These are phyloP conservation scores for Charina bottae DNA, from an alignment of 2,113 vertebrate genomes.

Conservation along the genomic window DNA sequence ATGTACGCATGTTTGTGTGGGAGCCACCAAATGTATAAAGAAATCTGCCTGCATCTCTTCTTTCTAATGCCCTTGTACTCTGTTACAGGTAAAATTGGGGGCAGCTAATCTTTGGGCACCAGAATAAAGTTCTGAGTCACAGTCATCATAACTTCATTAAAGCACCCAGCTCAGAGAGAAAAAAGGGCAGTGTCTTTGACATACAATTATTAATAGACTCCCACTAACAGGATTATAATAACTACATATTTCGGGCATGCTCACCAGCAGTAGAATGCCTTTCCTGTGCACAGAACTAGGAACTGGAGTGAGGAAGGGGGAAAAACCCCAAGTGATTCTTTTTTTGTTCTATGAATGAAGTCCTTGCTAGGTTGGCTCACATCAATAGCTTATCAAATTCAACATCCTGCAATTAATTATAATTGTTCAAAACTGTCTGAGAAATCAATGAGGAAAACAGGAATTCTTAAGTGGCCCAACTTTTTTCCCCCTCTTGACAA, in stretches of 20 bases:
- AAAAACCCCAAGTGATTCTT: neutral
- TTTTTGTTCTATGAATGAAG: neutral
- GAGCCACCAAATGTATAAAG: neutral
- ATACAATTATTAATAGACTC: slow-evolving; percentile 37
- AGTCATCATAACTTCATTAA: neutral
- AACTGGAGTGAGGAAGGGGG: neutral
- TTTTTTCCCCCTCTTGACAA: neutral
- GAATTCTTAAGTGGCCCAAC: neutral
- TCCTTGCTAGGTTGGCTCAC: neutral
- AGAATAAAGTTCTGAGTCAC: slow-evolving; percentile 43
- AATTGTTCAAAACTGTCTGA: neutral
- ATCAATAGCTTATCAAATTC: neutral
- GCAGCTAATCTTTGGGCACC: slow-evolving; percentile 49
- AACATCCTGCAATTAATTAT: neutral
- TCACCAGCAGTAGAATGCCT: neutral
- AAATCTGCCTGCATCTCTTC: neutral
- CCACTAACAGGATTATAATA: slow-evolving; percentile 25
- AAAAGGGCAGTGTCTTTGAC: slow-evolving; percentile 8
- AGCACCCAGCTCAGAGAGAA: neutral
- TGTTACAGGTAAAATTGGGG: slow-evolving; percentile 55
- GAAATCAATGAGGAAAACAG: neutral
- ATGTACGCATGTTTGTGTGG: neutral
- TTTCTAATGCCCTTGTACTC: neutral
- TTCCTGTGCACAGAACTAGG: neutral
- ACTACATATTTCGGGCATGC: slow-evolving; percentile 6